A percentile compares a stretch with the other conserved stretches of the same genome.
Evolutionary conservation across 1,140 invertebrate genomes (phyloP).

Genomic region (Pachyrhynchus sulphureomaculatus): DNA sequence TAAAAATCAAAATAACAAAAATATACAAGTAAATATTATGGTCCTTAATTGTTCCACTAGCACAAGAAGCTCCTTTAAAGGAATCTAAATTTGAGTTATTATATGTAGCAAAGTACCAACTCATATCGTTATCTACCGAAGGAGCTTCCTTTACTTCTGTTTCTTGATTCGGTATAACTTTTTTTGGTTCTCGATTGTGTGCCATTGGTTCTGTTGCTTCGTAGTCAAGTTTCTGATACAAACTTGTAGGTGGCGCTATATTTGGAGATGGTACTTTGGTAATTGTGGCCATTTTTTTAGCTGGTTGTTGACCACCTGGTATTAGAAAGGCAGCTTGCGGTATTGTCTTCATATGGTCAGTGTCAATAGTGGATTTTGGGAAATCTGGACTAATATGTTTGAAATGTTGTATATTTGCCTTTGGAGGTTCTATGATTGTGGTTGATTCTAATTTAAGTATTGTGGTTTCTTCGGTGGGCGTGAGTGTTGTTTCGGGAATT

Average conservation of each 20-base stretch:
- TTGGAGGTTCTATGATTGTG: background rate
- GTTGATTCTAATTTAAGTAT: constrained; percentile 4
- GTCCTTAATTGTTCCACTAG: background rate
- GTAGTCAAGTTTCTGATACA: constrained; percentile 49
- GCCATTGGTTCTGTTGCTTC: background rate
- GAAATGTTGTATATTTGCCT: background rate
- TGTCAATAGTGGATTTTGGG: too few species aligned
- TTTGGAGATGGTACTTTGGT: constrained; percentile 56
- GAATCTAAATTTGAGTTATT: constrained; percentile 70
- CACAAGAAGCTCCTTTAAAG: constrained; percentile 44
- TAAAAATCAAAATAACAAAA: too few species aligned
- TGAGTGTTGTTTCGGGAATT: constrained; percentile 5
- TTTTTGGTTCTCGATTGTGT: constrained; percentile 15
- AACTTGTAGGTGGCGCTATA: constrained; percentile 39
- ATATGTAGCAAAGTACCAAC: constrained; percentile 80
- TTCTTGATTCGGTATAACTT: background rate
- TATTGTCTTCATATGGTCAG: constrained; percentile 48
- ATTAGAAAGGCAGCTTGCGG: constrained; percentile 57
- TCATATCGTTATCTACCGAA: constrained; percentile 53
- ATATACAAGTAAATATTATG: too few species aligned
- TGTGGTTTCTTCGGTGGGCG: constrained; percentile 7
- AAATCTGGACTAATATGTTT: constrained; percentile 26
- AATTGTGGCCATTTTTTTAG: constrained; percentile 57
- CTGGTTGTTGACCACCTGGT: constrained; percentile 59
- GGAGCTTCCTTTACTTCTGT: constrained; percentile 33